phyloP scores from a whole-genome alignment of 2,797 vertebrate genomes.

The Apogon talboti region DNA sequence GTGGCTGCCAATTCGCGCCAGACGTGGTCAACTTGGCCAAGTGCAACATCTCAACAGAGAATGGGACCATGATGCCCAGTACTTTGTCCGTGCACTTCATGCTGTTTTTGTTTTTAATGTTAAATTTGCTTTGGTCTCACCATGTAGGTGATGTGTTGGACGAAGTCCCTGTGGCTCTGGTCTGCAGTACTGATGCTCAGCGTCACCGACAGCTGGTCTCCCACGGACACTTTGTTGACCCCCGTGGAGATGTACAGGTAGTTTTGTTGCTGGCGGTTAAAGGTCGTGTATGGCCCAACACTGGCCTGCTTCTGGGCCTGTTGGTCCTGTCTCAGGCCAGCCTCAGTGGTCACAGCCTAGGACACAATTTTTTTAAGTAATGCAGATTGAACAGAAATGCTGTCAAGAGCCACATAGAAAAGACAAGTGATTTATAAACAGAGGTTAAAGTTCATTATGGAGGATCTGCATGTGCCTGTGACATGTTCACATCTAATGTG shows the following conservation, averaged over 20 bases:
- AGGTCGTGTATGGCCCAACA: conserved; percentile 23
- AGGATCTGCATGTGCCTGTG: too few species aligned
- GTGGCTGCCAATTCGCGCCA: too few species aligned
- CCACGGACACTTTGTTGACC: conserved; percentile 42
- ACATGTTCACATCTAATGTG: too few species aligned
- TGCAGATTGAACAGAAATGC: background rate
- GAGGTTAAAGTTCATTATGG: too few species aligned
- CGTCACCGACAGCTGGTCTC: conserved; percentile 48
- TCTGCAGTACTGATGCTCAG: conserved; percentile 33
- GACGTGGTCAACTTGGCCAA: too few species aligned
- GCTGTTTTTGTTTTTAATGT: too few species aligned
- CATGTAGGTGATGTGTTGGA: conserved; percentile 76
- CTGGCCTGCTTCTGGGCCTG: conserved; percentile 64
- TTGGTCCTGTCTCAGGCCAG: conserved; percentile 69
- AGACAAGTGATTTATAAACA: too few species aligned
- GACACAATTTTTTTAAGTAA: background rate
- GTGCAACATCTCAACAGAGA: too few species aligned
- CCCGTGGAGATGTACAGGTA: conserved; percentile 70
- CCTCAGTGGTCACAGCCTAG: conserved; percentile 72
- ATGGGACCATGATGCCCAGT: too few species aligned
- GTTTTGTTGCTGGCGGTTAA: background rate
- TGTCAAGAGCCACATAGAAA: background rate
- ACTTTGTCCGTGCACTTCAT: too few species aligned
- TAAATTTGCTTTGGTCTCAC: conserved; percentile 62
- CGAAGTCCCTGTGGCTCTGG: conserved; percentile 2